Evolutionary conservation across 2,113 vertebrate species (phyloP).

Genomic region (Mus spicilegus): DNA sequence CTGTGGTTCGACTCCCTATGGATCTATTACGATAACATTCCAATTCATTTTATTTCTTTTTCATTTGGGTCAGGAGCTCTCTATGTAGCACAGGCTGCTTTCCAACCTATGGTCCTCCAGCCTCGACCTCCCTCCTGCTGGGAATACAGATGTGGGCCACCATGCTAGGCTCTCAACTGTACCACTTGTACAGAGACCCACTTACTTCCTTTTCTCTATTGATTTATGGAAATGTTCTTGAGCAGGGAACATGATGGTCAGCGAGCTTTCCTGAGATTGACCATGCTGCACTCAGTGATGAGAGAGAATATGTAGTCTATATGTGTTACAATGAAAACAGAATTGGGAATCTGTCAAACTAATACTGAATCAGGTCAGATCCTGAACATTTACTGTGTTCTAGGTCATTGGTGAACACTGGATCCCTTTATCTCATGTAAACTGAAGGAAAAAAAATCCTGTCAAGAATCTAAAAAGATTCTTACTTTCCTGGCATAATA

Average conservation of each 20-base stretch:
- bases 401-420: neutral
- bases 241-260: neutral
- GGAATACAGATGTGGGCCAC: no score
- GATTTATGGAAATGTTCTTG: neutral
- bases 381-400: neutral
- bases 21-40: neutral
- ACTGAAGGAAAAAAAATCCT: neutral
- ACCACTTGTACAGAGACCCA: neutral
- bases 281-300: neutral
- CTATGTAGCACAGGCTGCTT: neutral
- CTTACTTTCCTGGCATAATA: neutral
- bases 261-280: constrained; percentile 1
- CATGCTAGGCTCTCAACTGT: neutral
- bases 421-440: neutral
- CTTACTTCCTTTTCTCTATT: neutral
- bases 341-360: constrained; percentile 10
- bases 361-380: neutral
- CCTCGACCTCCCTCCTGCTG: neutral
- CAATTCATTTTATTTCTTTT: neutral
- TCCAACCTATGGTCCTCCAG: neutral
- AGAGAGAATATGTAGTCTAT: neutral
- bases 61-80: neutral
- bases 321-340: neutral
- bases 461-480: constrained; percentile 10
- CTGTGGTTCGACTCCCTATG: neutral